phyloP scores from a whole-genome alignment of 2,797 vertebrate genomes.

The Peromyscus melanophrys region DNA sequence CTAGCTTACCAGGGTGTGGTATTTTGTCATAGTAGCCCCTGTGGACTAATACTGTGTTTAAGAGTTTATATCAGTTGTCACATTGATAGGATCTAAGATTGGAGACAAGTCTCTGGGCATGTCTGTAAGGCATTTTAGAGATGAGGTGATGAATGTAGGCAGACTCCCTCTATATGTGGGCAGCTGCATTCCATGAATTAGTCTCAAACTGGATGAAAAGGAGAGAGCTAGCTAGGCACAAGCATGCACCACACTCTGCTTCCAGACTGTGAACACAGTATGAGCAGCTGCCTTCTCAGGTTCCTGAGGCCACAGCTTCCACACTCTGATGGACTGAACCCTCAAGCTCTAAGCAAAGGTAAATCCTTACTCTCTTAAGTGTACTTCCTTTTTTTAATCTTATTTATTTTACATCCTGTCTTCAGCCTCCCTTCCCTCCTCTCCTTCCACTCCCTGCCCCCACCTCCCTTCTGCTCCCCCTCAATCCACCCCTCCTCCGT shows the following conservation, averaged over 20 bases:
- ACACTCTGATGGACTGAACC: neutral
- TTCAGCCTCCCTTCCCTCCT: too few species aligned
- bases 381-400: too few species aligned
- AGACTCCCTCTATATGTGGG: too few species aligned
- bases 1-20: neutral
- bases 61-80: neutral
- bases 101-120: neutral
- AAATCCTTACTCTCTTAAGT: neutral
- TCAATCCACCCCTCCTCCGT: too few species aligned
- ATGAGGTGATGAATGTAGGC: neutral
- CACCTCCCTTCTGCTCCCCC: too few species aligned
- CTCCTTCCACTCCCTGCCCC: too few species aligned
- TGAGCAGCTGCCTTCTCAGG: neutral
- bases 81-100: neutral
- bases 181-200: neutral
- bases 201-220: neutral
- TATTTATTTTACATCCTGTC: too few species aligned
- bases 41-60: neutral
- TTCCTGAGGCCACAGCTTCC: neutral
- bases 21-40: neutral
- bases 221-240: too few species aligned
- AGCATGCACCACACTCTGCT: neutral
- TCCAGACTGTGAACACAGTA: neutral
- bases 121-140: neutral
- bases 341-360: neutral